Base-by-base conservation (phyloP, 2,113 vertebrate genomes). In the Leptodactylus fuscus region DNA sequence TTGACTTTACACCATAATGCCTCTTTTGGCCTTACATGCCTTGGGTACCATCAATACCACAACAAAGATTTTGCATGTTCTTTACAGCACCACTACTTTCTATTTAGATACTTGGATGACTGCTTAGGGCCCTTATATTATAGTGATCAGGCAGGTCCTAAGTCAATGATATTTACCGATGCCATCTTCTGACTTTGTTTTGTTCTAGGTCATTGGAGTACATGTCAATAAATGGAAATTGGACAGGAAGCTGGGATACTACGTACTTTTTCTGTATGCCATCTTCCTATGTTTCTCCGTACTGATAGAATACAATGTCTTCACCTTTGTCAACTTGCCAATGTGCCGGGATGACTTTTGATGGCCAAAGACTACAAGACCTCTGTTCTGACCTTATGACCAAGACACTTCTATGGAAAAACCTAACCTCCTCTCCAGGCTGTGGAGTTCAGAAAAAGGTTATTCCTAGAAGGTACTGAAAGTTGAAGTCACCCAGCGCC, bases 261-360 rank as follows among this genome's bases (percentile, higher is more conserved):
- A 97, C 0, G 97, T 97, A 58, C 89, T 99, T 76, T 48, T 95
- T 75, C 95, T 99, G 85, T 99, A 99, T 24, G 96, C 91, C 3
- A 0, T 99, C 91, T 99, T 99, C 94, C 89, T 99, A 90, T 98
- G 97, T 92, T 95, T 99, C 93, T 99, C 98, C 73, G 94, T 99
- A 91, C 94, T 99, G 95, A 99, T 99, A 81, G 98, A 99, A 88
- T 99, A 96, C 90, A 99, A 99, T 20, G 96, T 99, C 91, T 99
- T 99, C 94, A 99, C 97, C 83, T 99, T 99, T 58, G 97, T 99
- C 96, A 99, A 99, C 94, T 92, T 99, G 88, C 98, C 98, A 87
- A 99, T 98, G 97, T 99, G 98, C 93, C 92, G 89, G 83, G 96
- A 97, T 88, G 94, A 95, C 4, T 94, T 96, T 88, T 95, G 93